These are phyloP conservation scores for Eupeodes latifasciatus DNA, from an alignment of 2,888 invertebrate species.

Conservation along the genomic window DNA sequence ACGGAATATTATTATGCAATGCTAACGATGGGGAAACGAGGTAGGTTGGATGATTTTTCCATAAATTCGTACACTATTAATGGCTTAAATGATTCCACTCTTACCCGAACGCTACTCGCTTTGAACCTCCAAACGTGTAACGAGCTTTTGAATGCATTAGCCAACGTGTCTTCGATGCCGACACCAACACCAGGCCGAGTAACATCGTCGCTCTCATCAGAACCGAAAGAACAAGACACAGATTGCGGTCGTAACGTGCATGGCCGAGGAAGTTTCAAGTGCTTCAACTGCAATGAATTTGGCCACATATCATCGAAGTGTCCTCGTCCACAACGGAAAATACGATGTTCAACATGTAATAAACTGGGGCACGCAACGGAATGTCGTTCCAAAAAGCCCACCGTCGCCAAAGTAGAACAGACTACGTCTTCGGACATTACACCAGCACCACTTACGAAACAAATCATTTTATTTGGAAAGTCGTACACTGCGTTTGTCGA, in stretches of 20 bases:
- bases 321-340: not conserved
- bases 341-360: not conserved
- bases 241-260: not conserved
- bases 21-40: constrained; percentile 56
- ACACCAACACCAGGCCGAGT: not conserved
- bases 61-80: constrained; percentile 35
- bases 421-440: not conserved
- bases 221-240: not conserved
- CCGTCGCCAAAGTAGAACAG: not conserved
- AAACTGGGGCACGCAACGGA: not conserved
- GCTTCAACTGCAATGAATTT: constrained; percentile 1
- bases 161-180: not conserved
- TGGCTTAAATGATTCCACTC: constrained; percentile 15
- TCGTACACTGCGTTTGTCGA: constrained; percentile 56
- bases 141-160: not conserved
- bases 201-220: not conserved
- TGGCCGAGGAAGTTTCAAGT: constrained; percentile 1
- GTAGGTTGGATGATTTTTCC: constrained; percentile 55
- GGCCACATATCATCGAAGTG: constrained; percentile 1
- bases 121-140: constrained; percentile 13
- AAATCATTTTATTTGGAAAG: constrained; percentile 25
- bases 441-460: constrained; percentile 32
- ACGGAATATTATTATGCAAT: constrained; percentile 66
- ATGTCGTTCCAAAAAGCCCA: not conserved
- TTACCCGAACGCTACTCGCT: constrained; percentile 8